Conservation (phyloP, 1,140 invertebrate genomes). For the Zaprionus vittiger region DNA sequence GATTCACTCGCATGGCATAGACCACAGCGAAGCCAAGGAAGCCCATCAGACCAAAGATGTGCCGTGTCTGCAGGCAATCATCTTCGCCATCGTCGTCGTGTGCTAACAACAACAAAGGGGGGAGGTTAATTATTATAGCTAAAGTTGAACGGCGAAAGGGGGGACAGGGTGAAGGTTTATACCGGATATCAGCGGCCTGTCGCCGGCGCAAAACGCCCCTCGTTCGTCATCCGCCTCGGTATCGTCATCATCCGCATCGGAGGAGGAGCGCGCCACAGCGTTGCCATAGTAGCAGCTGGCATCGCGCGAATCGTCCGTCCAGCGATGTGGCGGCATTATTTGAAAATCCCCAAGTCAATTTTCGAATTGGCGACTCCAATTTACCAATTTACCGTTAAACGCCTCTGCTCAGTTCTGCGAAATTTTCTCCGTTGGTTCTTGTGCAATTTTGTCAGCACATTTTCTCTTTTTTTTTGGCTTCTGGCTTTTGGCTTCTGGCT, state of each 20-base stretch:
- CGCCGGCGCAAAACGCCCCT: conserved; percentile 58
- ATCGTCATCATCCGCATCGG: conserved; percentile 57
- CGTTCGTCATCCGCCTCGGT: conserved; percentile 65
- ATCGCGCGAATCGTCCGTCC: conserved; percentile 74
- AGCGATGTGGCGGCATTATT: conserved; percentile 64
- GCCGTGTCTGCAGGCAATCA: conserved; percentile 87
- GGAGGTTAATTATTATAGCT: not conserved
- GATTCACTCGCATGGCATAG: conserved; percentile 96
- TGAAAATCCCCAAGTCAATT: not conserved
- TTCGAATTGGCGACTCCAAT: not conserved
- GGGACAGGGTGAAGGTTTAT: not conserved
- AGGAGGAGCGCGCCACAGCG: conserved; percentile 27
- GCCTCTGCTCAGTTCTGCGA: not conserved
- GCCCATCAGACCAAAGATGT: conserved; percentile 91
- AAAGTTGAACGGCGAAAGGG: not conserved
- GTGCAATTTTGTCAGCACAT: conserved; percentile 60
- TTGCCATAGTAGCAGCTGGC: conserved; percentile 67
- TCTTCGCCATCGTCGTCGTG: conserved; percentile 27
- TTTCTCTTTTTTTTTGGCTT: conserved; percentile 60
- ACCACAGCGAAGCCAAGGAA: conserved; percentile 93
- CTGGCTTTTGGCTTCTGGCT: not conserved
- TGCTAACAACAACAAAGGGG: not conserved
- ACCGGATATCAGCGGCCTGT: conserved; percentile 59
- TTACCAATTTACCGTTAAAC: not conserved
- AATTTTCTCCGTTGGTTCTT: conserved; percentile 29